Base-by-base conservation (phyloP, 2,888 invertebrate species). In the Strigamia transsilvanica region DNA sequence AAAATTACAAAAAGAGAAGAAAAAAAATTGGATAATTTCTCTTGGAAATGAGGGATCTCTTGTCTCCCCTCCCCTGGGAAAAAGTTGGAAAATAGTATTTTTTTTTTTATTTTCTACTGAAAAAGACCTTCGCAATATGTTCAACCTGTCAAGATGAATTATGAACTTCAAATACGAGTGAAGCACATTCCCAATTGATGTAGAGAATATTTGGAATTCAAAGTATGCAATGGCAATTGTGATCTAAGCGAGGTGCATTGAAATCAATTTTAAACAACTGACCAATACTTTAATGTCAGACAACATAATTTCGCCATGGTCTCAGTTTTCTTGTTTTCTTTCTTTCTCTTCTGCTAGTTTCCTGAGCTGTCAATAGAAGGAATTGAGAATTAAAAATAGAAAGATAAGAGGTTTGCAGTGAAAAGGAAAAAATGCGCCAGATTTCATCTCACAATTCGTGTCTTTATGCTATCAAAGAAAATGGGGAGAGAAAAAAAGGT, bases 111-210 rank as follows among this genome's bases (percentile, higher is more conserved):
- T 15, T n/a, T 27, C 27, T 32, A 10, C 32, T 73, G 73, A 32
- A 73, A 73, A 73, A 73, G 73, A 73, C 27, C 73, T 73, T 27
- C 73, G 32, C 73, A 73, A 73, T 73, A 80, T 51, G 41, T 80
- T 80, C 51, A 80, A 46, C 18, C 80, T 80, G 80, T 80, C 80
- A 80, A 80, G 51, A 80, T 80, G 80, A 80, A 80, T 80, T 46
- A 80, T 80, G 80, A 51, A 32, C 23, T 41, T 41, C 80, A 80
- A 80, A 80, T 80, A 51, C 73, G 27, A 61, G 73, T 73, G 73
- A 73, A 27, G 73, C 73, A n/a, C 27, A 27, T 32, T 73, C 61
- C 9, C 27, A 27, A 73, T 73, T 73, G 73, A 13, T 32, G 73
- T 32, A 32, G 32, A 73, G 27, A 32, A 32, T 73, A 73, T 23